These are phyloP conservation scores for Eilema caniola DNA, from an alignment of 2,888 invertebrate genomes.

Conservation along the genomic window DNA sequence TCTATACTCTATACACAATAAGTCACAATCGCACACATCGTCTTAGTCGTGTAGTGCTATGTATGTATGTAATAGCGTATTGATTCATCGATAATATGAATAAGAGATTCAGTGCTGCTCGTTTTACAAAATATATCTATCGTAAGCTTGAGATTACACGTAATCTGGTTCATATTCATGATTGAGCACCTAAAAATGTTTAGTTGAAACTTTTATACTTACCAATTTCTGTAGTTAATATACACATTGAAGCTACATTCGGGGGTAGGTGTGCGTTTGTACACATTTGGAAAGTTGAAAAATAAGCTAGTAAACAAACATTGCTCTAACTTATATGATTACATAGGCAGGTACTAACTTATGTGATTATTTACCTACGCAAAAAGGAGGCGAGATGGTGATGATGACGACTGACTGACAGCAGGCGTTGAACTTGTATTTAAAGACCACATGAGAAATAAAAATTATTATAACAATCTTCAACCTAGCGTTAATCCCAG, in stretches of 20 bases:
- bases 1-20: conserved; percentile 52
- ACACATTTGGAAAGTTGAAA: too few relatives aligned
- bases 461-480: too few relatives aligned
- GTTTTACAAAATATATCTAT: background rate
- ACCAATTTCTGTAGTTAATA: background rate
- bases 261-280: too few relatives aligned
- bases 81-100: conserved; percentile 14
- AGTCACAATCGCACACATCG: conserved; percentile 70
- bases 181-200: background rate
- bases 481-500: too few relatives aligned
- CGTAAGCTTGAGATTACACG: conserved; percentile 27
- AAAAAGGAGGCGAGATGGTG: too few relatives aligned
- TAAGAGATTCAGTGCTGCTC: background rate
- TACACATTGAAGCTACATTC: background rate
- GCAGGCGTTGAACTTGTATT: too few relatives aligned
- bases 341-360: too few relatives aligned
- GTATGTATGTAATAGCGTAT: conserved; percentile 52
- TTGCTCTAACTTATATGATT: too few relatives aligned
- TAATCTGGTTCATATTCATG: conserved; percentile 27
- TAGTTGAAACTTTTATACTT: background rate
- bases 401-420: too few relatives aligned
- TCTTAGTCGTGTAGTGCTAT: conserved; percentile 51
- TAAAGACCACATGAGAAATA: too few relatives aligned
- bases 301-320: too few relatives aligned
- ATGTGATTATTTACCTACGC: too few relatives aligned